Conservation (phyloP, 53 echinoderm and acorn worm species). For the Apostichopus leukothele region DNA sequence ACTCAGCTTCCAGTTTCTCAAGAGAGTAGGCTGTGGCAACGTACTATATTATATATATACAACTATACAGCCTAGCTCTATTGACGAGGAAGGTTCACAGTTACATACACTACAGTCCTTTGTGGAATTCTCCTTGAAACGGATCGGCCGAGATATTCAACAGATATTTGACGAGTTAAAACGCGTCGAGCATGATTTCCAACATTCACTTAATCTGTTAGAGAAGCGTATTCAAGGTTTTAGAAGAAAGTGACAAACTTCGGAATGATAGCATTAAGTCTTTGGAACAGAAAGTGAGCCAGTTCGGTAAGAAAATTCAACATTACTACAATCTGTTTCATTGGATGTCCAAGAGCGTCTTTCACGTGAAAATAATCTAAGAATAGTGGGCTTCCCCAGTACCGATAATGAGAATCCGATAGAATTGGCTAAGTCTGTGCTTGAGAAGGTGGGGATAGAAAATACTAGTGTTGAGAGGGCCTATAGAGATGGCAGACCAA, state of each 20-base stretch:
- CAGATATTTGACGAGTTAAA: too few relatives aligned
- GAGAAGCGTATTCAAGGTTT: too few relatives aligned
- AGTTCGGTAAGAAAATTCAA: neutral
- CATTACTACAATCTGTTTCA: neutral
- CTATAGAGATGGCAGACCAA: conserved; percentile 5
- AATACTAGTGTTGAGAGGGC: conserved; percentile 19
- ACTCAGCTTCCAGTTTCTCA: too few relatives aligned
- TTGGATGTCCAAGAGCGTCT: conserved; percentile 3
- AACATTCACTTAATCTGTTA: too few relatives aligned
- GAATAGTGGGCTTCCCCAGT: conserved; percentile 25
- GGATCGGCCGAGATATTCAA: too few relatives aligned
- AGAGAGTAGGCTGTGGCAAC: too few relatives aligned
- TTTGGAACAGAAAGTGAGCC: neutral
- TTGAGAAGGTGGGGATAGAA: neutral
- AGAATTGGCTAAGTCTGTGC: conserved; percentile 13
- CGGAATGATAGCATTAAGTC: neutral
- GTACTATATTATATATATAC: too few relatives aligned
- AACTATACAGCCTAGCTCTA: too few relatives aligned
- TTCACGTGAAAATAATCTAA: neutral
- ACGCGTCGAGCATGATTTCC: too few relatives aligned
- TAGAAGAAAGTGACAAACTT: neutral
- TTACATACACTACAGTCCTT: too few relatives aligned
- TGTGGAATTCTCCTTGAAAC: too few relatives aligned
- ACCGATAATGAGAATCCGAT: neutral
- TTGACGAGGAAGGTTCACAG: too few relatives aligned